These are phyloP conservation scores for Teleogryllus occipitalis DNA, from an alignment of 1,140 invertebrate species.

Conservation along the genomic window DNA sequence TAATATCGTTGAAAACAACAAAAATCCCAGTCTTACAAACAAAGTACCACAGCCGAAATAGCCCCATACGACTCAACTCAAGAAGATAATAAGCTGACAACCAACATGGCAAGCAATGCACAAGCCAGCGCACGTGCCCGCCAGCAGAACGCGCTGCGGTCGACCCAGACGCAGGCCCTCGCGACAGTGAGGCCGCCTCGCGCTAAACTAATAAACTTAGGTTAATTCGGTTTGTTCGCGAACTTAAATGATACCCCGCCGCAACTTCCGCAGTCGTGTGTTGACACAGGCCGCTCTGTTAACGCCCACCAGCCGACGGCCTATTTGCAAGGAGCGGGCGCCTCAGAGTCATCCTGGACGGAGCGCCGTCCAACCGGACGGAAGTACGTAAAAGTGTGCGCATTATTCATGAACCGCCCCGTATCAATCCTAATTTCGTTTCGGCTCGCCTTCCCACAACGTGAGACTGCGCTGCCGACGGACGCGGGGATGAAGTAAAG, in stretches of 20 bases:
- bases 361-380: neutral
- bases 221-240: neutral
- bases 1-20: no score
- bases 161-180: neutral
- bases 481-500: no score
- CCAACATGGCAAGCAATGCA: no score
- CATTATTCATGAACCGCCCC: neutral
- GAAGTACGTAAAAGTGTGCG: neutral
- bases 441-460: neutral
- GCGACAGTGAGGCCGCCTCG: neutral
- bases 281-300: neutral
- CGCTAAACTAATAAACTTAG: conserved; percentile 1
- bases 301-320: neutral
- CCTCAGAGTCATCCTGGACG: neutral
- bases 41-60: no score
- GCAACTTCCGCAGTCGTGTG: neutral
- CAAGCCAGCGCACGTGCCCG: neutral
- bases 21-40: no score
- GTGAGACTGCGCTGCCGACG: no score
- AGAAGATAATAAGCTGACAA: no score
- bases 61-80: no score
- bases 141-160: neutral
- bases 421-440: conserved; percentile 1
- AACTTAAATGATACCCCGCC: neutral
- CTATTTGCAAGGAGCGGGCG: neutral